Conservation (phyloP, 1,140 invertebrate genomes). For the Gonioctena quinquepunctata region DNA sequence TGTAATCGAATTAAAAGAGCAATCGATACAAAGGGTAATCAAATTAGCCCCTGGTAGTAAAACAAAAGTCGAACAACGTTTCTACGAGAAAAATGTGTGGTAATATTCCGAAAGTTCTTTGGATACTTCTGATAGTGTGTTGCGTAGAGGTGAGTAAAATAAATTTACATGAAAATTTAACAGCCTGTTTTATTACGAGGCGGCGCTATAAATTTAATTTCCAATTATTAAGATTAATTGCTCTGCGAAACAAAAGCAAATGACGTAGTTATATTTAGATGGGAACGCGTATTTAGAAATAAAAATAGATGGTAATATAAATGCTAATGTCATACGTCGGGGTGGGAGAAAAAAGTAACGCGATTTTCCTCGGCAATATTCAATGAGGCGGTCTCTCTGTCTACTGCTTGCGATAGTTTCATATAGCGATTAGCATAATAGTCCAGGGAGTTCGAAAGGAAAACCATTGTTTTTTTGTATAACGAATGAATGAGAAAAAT, state of each 20-base stretch:
- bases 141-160: slow-evolving; percentile 7
- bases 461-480: no score
- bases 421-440: not conserved
- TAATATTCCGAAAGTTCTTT: not conserved
- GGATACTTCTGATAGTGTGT: not conserved
- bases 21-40: no score
- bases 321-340: not conserved
- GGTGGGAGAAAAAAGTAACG: not conserved
- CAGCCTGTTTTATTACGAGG: not conserved
- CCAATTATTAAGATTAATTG: slow-evolving; percentile 10
- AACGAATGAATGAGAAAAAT: no score
- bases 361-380: not conserved
- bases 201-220: slow-evolving; percentile 16
- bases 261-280: not conserved
- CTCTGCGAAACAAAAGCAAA: not conserved
- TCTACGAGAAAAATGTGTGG: no score
- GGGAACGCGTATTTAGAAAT: not conserved
- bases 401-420: not conserved
- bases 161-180: slow-evolving; percentile 12
- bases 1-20: no score
- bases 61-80: no score
- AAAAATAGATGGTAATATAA: slow-evolving; percentile 9
- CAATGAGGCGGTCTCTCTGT: not conserved
- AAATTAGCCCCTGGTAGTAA: no score
- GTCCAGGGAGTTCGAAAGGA: no score